Conservation (phyloP, 2,888 invertebrate genomes). For the Frankliniella fusca region DNA sequence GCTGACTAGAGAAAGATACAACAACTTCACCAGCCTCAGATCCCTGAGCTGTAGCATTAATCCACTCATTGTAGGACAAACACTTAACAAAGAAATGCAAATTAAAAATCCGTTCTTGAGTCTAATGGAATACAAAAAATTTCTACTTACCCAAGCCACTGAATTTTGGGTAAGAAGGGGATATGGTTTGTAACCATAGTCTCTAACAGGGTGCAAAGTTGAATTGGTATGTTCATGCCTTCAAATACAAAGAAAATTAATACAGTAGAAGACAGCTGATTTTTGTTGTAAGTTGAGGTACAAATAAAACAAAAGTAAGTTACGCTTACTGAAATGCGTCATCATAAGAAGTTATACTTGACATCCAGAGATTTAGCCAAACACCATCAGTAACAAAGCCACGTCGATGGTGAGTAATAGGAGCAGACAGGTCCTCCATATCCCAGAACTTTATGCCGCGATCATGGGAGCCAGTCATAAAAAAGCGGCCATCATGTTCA, state of each 20-base stretch:
- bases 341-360: conserved; percentile 42
- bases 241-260: conserved; percentile 37
- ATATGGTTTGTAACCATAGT: conserved; percentile 45
- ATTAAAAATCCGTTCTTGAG: conserved; percentile 29
- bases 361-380: conserved; percentile 55
- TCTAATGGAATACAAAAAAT: conserved; percentile 8
- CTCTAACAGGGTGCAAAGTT: conserved; percentile 41
- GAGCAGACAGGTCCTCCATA: conserved; percentile 50
- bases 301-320: background rate
- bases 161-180: conserved; percentile 48
- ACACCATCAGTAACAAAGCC: conserved; percentile 50
- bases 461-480: conserved; percentile 63
- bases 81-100: conserved; percentile 40
- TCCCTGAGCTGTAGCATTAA: conserved; percentile 52
- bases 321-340: conserved; percentile 40
- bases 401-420: conserved; percentile 46
- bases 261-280: background rate
- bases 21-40: conserved; percentile 53
- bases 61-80: conserved; percentile 51
- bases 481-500: conserved; percentile 58
- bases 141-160: conserved; percentile 30
- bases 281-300: background rate
- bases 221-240: conserved; percentile 41
- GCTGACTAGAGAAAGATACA: conserved; percentile 49
- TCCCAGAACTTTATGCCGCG: conserved; percentile 68